Evolutionary conservation across 2,888 invertebrate species (phyloP).

Genomic region (Rhaphigaster nebulosa): DNA sequence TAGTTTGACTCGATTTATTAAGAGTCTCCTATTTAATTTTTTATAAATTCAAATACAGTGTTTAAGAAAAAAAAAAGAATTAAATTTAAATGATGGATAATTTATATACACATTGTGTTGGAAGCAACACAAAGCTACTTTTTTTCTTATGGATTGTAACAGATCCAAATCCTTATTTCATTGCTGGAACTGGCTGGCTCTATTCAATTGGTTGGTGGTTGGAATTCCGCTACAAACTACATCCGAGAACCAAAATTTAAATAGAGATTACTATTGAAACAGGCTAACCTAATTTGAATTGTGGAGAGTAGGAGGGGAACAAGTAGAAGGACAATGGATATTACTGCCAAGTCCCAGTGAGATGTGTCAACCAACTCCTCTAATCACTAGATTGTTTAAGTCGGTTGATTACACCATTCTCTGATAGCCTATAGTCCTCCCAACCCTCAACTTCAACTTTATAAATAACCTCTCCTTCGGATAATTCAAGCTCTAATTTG

Average conservation of each 20-base stretch:
- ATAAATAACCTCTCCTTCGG: not conserved
- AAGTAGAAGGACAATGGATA: not conserved
- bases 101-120: no score
- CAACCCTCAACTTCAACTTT: not conserved
- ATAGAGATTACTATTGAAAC: slow-evolving; percentile 35
- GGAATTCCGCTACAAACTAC: not conserved
- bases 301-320: not conserved
- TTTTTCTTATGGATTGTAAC: not conserved
- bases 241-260: not conserved
- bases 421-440: not conserved
- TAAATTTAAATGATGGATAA: no score
- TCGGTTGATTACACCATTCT: slow-evolving; percentile 16
- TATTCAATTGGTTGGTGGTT: not conserved
- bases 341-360: not conserved
- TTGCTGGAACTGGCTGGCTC: not conserved
- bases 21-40: no score
- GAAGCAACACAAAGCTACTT: no score
- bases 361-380: slow-evolving; percentile 23
- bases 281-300: slow-evolving; percentile 22
- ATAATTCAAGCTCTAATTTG: not conserved
- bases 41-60: no score
- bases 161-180: not conserved
- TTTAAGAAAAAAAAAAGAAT: no score
- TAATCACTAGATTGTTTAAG: slow-evolving; percentile 16
- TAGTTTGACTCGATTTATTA: no score